Conservation (phyloP, 2,888 invertebrate genomes). For the Rosalia funebris region DNA sequence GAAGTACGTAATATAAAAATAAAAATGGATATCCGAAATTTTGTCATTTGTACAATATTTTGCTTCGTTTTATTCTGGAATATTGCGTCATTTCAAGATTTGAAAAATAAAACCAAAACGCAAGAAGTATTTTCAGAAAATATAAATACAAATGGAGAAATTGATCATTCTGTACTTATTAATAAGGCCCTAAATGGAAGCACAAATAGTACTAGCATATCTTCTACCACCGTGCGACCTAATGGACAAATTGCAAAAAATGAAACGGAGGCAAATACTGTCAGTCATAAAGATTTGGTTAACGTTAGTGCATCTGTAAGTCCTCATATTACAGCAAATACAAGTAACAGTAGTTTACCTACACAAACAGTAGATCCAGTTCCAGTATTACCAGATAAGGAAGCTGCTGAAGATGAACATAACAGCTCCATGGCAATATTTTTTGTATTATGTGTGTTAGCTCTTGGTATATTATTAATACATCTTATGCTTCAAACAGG, state of each 20-base stretch:
- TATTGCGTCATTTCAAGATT: conserved; percentile 48
- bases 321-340: conserved; percentile 48
- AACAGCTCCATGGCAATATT: conserved; percentile 97
- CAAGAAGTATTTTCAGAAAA: not conserved
- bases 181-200: not conserved
- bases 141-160: not conserved
- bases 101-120: conserved; percentile 14
- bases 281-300: not conserved
- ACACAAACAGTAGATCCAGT: conserved; percentile 79
- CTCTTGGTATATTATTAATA: conserved; percentile 92
- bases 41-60: conserved; percentile 34
- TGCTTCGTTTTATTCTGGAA: conserved; percentile 50
- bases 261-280: not conserved
- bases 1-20: too few relatives aligned
- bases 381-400: conserved; percentile 86
- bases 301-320: conserved; percentile 24
- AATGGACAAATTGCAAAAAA: conserved; percentile 13
- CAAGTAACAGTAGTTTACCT: conserved; percentile 61
- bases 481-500: conserved; percentile 95
- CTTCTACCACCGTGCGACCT: conserved; percentile 1
- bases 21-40: conserved; percentile 33
- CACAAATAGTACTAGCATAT: not conserved
- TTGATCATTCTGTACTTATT: not conserved
- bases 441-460: conserved; percentile 95
- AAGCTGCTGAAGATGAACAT: conserved; percentile 94